phyloP scores from a whole-genome alignment of 1,140 invertebrate species.

The Aphelenchoides besseyi region DNA sequence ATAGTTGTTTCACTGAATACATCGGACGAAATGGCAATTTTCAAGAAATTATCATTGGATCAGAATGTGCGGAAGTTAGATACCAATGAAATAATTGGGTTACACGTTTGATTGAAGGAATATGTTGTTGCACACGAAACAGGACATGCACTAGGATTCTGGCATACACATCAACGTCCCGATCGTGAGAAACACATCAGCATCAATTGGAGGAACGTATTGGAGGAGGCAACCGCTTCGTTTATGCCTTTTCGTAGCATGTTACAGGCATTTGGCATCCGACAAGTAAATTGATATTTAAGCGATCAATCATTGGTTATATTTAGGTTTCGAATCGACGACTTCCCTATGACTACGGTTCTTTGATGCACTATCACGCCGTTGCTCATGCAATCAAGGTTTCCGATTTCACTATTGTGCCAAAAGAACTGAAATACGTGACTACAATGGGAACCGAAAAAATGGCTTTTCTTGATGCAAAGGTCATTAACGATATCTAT shows the following conservation, averaged over 20 bases:
- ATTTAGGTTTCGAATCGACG: constrained; percentile 55
- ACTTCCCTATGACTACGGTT: constrained; percentile 62
- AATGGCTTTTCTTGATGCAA: constrained; percentile 63
- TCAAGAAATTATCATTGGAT: constrained; percentile 62
- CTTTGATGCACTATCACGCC: constrained; percentile 64
- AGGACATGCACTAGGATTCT: constrained; percentile 63
- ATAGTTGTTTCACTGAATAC: constrained; percentile 62
- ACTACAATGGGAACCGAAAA: constrained; percentile 63
- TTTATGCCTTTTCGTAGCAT: constrained; percentile 62
- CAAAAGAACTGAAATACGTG: constrained; percentile 63
- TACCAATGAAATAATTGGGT: constrained; percentile 29
- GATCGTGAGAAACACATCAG: constrained; percentile 62
- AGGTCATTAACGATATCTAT: constrained; percentile 63
- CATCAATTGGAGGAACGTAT: constrained; percentile 63
- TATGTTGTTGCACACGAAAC: constrained; percentile 63
- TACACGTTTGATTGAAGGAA: constrained; percentile 44
- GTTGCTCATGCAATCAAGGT: constrained; percentile 41
- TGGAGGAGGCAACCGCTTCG: constrained; percentile 58
- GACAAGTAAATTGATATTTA: constrained; percentile 43
- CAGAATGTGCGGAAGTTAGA: constrained; percentile 58
- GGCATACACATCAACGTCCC: constrained; percentile 63
- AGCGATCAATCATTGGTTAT: constrained; percentile 13
- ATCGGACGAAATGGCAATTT: constrained; percentile 62
- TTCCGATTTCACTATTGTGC: constrained; percentile 63
- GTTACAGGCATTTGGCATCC: constrained; percentile 62